These are phyloP conservation scores for Anas platyrhynchos DNA, from an alignment of 2,113 vertebrate species.

Conservation along the genomic window DNA sequence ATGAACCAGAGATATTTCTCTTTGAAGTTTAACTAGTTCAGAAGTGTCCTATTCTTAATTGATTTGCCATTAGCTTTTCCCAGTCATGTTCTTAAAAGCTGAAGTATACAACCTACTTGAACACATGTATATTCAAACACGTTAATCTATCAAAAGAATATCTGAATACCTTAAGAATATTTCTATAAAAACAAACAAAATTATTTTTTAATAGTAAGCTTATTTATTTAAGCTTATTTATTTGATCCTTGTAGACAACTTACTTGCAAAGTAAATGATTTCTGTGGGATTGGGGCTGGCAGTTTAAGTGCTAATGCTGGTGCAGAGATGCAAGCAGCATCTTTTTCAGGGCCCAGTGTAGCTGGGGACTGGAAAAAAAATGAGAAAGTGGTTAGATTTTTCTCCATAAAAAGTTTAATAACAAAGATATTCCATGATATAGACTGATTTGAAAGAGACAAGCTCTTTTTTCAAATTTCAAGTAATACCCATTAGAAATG, in stretches of 20 bases:
- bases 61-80: neutral
- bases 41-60: neutral
- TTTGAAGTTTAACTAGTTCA: neutral
- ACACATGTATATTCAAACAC: neutral
- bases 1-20: neutral
- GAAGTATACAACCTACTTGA: neutral
- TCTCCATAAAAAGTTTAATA: neutral
- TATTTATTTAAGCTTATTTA: neutral
- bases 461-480: neutral
- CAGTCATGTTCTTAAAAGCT: neutral
- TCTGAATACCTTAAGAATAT: neutral
- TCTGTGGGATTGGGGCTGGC: conserved; percentile 87
- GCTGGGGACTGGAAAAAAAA: conserved; percentile 78
- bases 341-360: conserved; percentile 82
- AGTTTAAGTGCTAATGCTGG: conserved; percentile 85
- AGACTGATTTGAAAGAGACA: neutral
- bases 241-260: neutral
- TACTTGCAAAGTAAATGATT: conserved; percentile 85
- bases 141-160: neutral
- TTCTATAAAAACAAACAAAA: neutral
- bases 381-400: neutral
- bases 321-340: conserved; percentile 79
- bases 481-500: neutral
- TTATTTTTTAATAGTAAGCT: neutral
- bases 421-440: neutral